phyloP scores from a whole-genome alignment of 2,113 vertebrate species.

The Antennarius striatus region DNA sequence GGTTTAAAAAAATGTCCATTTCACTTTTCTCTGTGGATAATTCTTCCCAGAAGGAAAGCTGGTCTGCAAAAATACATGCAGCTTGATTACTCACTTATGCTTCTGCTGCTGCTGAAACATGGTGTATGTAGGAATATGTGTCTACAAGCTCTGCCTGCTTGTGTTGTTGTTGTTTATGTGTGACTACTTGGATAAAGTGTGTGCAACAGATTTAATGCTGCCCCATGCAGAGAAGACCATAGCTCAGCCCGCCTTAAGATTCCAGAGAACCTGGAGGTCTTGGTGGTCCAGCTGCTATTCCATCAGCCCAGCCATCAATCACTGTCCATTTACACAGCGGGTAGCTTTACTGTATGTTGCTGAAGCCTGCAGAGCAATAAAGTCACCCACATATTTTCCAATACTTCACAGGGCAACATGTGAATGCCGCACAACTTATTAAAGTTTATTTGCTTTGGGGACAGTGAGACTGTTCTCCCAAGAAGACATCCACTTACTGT shows the following conservation, averaged over 20 bases:
- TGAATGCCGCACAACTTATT: slow-evolving; percentile 10
- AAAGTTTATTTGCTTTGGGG: background rate
- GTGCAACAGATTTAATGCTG: slow-evolving; percentile 39
- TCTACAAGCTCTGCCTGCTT: background rate
- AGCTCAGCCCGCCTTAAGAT: slow-evolving; percentile 37
- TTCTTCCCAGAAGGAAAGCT: slow-evolving; percentile 15
- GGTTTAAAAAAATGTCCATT: too few relatives aligned
- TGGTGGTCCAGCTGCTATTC: slow-evolving; percentile 32
- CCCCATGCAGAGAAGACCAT: slow-evolving; percentile 33
- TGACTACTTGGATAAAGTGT: background rate
- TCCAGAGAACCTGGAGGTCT: slow-evolving; percentile 40
- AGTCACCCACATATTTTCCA: slow-evolving; percentile 48
- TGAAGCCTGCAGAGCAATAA: slow-evolving; percentile 35
- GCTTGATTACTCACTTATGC: slow-evolving; percentile 5
- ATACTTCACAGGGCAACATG: slow-evolving; percentile 19
- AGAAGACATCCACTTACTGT: background rate
- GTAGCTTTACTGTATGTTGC: slow-evolving; percentile 27
- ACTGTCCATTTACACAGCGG: slow-evolving; percentile 48
- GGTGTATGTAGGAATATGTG: background rate
- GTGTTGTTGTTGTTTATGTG: slow-evolving; percentile 14
- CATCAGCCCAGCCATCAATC: slow-evolving; percentile 56
- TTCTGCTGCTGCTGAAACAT: background rate
- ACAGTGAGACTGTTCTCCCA: slow-evolving; percentile 5
- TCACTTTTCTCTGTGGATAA: slow-evolving; percentile 6
- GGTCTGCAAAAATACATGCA: background rate